Conservation (phyloP, 2,797 vertebrate species). For the Muscicapa striata region DNA sequence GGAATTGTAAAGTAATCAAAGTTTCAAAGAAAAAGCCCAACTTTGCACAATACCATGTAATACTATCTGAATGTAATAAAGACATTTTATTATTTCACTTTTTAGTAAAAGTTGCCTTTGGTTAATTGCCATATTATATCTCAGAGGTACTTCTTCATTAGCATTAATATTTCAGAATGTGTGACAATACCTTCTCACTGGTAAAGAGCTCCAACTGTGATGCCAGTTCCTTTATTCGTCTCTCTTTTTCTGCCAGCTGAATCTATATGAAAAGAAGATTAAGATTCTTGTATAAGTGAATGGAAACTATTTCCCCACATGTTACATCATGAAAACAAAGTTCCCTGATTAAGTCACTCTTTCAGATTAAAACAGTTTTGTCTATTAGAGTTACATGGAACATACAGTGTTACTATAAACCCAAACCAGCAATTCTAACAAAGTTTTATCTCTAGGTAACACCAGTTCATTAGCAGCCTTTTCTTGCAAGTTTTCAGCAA, state of each 20-base stretch:
- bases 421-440: not conserved
- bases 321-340: not conserved
- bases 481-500: not conserved
- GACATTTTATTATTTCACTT: not conserved
- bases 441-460: not conserved
- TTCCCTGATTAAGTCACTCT: not conserved
- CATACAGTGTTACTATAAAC: not conserved
- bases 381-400: not conserved
- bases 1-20: not conserved
- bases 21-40: not conserved
- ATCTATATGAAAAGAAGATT: slow-evolving; percentile 76
- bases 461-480: not conserved
- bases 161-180: not conserved
- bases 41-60: not conserved
- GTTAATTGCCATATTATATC: not conserved
- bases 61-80: not conserved
- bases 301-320: not conserved
- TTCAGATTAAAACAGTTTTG: not conserved
- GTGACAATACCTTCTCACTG: slow-evolving; percentile 84
- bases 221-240: slow-evolving; percentile 88
- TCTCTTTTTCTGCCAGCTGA: slow-evolving; percentile 91
- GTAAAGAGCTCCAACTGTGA: slow-evolving; percentile 82
- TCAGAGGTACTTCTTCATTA: not conserved
- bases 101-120: not conserved
- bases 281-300: not conserved